Conservation (phyloP, 2,888 invertebrate genomes). For the Campoplex capitator region DNA sequence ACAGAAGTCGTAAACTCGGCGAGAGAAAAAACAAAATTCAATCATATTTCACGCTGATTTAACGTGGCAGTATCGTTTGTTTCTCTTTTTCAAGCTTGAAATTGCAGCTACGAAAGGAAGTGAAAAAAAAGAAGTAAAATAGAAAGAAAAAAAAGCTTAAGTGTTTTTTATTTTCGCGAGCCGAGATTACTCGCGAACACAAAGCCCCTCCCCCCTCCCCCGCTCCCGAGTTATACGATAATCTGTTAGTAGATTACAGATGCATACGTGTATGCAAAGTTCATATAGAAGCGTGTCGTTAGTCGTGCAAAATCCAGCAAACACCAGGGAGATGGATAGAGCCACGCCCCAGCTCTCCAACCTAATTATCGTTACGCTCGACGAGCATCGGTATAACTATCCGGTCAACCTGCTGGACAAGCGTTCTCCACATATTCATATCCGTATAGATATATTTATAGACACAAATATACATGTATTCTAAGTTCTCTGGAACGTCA, state of each 20-base stretch:
- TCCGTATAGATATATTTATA: slow-evolving; percentile 11
- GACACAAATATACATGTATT: slow-evolving; percentile 9
- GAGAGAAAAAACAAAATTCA: background rate
- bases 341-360: slow-evolving; percentile 66
- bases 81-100: background rate
- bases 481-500: slow-evolving; percentile 23
- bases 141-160: background rate
- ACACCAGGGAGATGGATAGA: slow-evolving; percentile 55
- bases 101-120: background rate
- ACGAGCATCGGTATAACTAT: slow-evolving; percentile 66
- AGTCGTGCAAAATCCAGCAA: slow-evolving; percentile 49
- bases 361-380: slow-evolving; percentile 68
- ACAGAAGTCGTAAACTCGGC: background rate
- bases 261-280: slow-evolving; percentile 17
- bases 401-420: slow-evolving; percentile 61
- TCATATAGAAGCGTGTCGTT: slow-evolving; percentile 27
- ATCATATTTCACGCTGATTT: background rate
- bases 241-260: slow-evolving; percentile 16
- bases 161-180: background rate
- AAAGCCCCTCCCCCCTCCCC: background rate
- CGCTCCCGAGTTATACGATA: slow-evolving; percentile 16
- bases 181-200: background rate
- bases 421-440: slow-evolving; percentile 26
- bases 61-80: background rate
- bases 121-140: background rate